Evolutionary conservation across 2,113 vertebrate genomes (phyloP).

Genomic region (Oreochromis tanganicae): DNA sequence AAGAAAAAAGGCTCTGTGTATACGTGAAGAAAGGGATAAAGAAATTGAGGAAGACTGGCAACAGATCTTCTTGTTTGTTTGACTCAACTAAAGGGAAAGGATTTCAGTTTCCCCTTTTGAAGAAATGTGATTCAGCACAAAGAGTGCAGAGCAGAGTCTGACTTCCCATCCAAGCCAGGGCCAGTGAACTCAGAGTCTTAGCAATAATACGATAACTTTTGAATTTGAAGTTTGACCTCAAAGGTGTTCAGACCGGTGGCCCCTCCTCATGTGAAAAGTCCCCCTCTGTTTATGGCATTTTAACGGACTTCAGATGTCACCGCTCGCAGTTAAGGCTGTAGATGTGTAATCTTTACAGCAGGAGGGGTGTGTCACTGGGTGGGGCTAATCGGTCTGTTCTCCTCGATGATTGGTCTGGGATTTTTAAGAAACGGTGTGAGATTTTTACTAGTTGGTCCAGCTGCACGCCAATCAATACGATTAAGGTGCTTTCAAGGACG

Average conservation of each 20-base stretch:
- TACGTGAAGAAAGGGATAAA: background rate
- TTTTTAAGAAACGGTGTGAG: background rate
- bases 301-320: constrained; percentile 50
- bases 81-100: background rate
- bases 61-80: background rate
- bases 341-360: background rate
- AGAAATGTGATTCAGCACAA: constrained; percentile 29
- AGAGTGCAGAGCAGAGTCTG: background rate
- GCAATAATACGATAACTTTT: background rate
- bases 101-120: constrained; percentile 35
- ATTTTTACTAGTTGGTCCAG: background rate
- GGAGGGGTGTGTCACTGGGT: constrained; percentile 24
- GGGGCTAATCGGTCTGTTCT: constrained; percentile 46
- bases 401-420: background rate
- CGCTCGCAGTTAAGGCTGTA: background rate
- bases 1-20: background rate
- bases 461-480: constrained; percentile 35
- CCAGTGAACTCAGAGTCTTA: background rate
- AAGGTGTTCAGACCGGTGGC: constrained; percentile 20
- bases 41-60: background rate
- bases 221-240: constrained; percentile 44
- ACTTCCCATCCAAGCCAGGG: constrained; percentile 11
- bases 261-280: constrained; percentile 23
- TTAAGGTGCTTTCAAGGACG: constrained; percentile 29
- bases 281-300: constrained; percentile 31